A percentile compares a stretch with the other conserved stretches of the same genome.
These are phyloP conservation scores for Ectobius pallidus DNA, from an alignment of 2,888 invertebrate species.

Conservation along the genomic window DNA sequence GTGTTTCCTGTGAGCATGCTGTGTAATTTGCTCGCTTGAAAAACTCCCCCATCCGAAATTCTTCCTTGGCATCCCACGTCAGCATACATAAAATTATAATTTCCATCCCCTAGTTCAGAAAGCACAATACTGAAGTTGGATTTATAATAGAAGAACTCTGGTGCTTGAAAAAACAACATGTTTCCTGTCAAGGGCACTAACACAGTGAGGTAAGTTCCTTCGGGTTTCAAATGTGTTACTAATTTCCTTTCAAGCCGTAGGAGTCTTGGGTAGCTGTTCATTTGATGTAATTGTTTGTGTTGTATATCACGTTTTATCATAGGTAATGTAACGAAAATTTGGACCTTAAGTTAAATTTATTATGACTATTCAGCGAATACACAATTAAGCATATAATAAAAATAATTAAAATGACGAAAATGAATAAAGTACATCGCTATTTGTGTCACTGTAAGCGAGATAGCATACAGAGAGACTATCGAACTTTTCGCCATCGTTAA, in stretches of 20 bases:
- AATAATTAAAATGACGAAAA: too few species aligned
- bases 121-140: slow-evolving; percentile 50
- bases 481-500: too few species aligned
- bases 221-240: background rate
- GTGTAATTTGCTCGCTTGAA: slow-evolving; percentile 44
- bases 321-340: too few species aligned
- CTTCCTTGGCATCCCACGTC: slow-evolving; percentile 50
- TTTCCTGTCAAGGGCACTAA: background rate
- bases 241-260: background rate
- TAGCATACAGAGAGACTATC: too few species aligned
- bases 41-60: slow-evolving; percentile 50
- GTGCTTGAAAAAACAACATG: background rate
- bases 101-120: slow-evolving; percentile 51
- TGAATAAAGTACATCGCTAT: too few species aligned
- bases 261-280: too few species aligned
- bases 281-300: too few species aligned
- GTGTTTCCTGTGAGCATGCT: slow-evolving; percentile 45
- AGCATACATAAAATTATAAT: slow-evolving; percentile 51
- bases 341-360: too few species aligned
- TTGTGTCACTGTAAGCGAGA: too few species aligned
- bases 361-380: too few species aligned
- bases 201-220: background rate
- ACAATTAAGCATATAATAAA: too few species aligned
- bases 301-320: too few species aligned
- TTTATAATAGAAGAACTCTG: slow-evolving; percentile 48